Conservation (phyloP, 2,888 invertebrate species). For the Agelastica alni region DNA sequence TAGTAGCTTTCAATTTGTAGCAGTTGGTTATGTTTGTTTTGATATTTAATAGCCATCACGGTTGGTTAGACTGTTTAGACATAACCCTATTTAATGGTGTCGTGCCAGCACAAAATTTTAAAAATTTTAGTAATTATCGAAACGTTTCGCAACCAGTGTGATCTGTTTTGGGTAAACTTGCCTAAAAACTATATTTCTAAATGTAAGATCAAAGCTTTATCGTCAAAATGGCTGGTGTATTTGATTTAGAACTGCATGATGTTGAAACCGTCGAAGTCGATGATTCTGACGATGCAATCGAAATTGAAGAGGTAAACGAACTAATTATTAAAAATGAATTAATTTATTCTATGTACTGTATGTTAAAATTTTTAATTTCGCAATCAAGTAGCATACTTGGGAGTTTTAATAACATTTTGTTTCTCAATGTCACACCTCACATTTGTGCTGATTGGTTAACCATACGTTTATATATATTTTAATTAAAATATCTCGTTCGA, state of each 20-base stretch:
- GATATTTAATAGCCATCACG: constrained; percentile 4
- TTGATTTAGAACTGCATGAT: constrained; percentile 88
- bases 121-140: constrained; percentile 27
- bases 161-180: constrained; percentile 14
- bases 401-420: neutral
- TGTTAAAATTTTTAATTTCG: too few relatives aligned
- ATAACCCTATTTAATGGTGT: constrained; percentile 44
- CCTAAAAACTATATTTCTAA: constrained; percentile 30
- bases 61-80: constrained; percentile 37
- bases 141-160: constrained; percentile 26
- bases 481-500: neutral
- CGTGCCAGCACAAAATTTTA: constrained; percentile 37
- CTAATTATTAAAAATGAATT: constrained; percentile 4
- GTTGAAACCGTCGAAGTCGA: constrained; percentile 63
- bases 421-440: constrained; percentile 34
- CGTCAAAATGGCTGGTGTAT: constrained; percentile 78
- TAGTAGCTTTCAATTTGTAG: neutral
- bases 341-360: neutral
- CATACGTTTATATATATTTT: constrained; percentile 6
- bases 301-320: constrained; percentile 80
- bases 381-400: too few relatives aligned
- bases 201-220: constrained; percentile 24
- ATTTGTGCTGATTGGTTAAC: constrained; percentile 4
- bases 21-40: neutral
- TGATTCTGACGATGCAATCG: constrained; percentile 83